Base-by-base conservation (phyloP, 2,888 invertebrate genomes). In the Hemicrepidius hirtus region DNA sequence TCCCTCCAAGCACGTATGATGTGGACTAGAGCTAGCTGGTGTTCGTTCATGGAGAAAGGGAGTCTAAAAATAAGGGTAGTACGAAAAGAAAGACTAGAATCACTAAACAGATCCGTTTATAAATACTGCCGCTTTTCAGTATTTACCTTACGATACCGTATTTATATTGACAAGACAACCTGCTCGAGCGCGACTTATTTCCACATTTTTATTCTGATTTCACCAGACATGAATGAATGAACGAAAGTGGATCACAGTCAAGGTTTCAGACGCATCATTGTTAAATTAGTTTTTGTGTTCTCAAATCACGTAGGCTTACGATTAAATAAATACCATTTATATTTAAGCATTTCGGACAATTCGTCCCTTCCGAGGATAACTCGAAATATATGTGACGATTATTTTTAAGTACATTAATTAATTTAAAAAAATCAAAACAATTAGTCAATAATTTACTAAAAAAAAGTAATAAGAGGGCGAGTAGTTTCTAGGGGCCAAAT, bases 1-100 rank as follows among this genome's bases (percentile, higher is more conserved):
- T 74, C 64, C 73, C 75, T 64, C 79, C 62, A 71, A 67, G 78
- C 80, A 80, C 80, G 80, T 79, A 78, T 77, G 75, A 76, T 75
- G 75, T 73, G 80, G 77, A 71, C 70, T 69, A 69, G 63, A 71
- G 49, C 65, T 70, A 63, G 63, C 59, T 65, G 44, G n/a, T 18
- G 64, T 57, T 70, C 63, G 64, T 46, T 70, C 59, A 50, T 41
- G 68, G 59, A 59, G 60, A 59, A 69, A 55, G 49, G 64, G 57
- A 40, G 28, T 2, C 24, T 63, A 32, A 65, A 41, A 63, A 64
- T 70, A 64, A 64, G 59, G 70, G 60, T 63, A 63, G 46, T n/a
- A 55, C 18, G 53, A 63, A 69, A 32, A 46, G 50, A 37, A 69
- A 63, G 71, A 75, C 71, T 55, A 65, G 74, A 75, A 75, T 75